Conservation (phyloP, 2,888 invertebrate genomes). For the Melolontha melolontha region DNA sequence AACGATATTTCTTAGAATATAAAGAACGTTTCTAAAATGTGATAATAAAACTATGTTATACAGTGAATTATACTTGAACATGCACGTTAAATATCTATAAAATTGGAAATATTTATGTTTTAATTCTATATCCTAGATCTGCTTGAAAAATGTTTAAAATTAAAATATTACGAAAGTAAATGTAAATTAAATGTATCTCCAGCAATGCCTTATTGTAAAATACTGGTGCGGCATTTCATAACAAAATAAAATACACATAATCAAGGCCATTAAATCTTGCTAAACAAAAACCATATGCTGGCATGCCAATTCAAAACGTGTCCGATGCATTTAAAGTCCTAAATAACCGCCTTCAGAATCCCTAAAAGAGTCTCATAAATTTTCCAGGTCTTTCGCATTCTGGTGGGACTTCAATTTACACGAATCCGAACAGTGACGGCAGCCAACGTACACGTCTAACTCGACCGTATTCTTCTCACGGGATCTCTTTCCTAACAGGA, state of each 20-base stretch:
- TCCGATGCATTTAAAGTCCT: constrained; percentile 28
- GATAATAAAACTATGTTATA: too few relatives aligned
- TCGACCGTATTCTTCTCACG: constrained; percentile 22
- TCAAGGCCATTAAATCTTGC: constrained; percentile 10
- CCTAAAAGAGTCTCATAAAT: constrained; percentile 25
- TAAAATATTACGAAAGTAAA: too few relatives aligned
- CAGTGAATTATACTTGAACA: too few relatives aligned
- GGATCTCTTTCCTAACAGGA: background rate
- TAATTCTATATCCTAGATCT: too few relatives aligned
- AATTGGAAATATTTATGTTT: too few relatives aligned
- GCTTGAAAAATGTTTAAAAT: too few relatives aligned
- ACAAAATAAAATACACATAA: too few relatives aligned
- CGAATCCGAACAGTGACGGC: background rate
- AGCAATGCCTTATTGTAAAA: too few relatives aligned
- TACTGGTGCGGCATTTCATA: background rate
- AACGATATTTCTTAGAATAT: too few relatives aligned
- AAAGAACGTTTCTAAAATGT: too few relatives aligned
- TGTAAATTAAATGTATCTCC: too few relatives aligned
- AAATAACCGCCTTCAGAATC: constrained; percentile 2
- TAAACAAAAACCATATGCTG: constrained; percentile 5
- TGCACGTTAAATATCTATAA: too few relatives aligned
- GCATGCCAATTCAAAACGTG: constrained; percentile 17
- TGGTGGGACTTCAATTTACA: constrained; percentile 27
- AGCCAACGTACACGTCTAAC: constrained; percentile 8
- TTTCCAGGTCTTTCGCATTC: constrained; percentile 11